Conservation (phyloP, 1,140 invertebrate species). For the Drosophila auraria region DNA sequence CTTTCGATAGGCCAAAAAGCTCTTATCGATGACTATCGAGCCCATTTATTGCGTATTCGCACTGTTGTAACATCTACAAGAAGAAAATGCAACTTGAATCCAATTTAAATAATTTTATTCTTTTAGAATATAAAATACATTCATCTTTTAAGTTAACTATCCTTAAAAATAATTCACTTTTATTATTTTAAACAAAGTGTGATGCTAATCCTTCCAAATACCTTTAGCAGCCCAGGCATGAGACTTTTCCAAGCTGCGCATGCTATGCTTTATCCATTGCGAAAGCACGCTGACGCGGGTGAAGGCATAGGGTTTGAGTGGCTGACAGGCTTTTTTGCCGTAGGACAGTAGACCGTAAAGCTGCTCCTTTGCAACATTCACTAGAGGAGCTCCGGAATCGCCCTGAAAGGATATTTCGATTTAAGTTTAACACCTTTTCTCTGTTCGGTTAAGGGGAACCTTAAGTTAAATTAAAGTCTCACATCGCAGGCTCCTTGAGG, state of each 20-base stretch:
- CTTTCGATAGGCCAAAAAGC: slow-evolving; percentile 11
- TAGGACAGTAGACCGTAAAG: slow-evolving; percentile 62
- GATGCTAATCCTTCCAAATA: background rate
- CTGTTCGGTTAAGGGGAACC: background rate
- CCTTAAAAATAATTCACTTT: background rate
- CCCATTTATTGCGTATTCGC: background rate
- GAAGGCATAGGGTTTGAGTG: slow-evolving; percentile 46
- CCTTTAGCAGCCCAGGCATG: background rate
- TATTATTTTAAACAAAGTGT: background rate
- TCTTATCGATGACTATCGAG: background rate
- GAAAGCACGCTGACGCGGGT: slow-evolving; percentile 47
- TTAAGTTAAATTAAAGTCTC: background rate
- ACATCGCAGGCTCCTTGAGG: slow-evolving; percentile 61
- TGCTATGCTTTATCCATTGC: slow-evolving; percentile 47
- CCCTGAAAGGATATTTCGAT: slow-evolving; percentile 36
- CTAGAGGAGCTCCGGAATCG: slow-evolving; percentile 63
- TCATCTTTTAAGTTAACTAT: background rate
- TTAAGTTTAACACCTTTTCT: background rate
- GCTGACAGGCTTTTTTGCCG: slow-evolving; percentile 42
- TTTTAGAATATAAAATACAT: background rate
- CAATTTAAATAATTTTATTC: background rate
- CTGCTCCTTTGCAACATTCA: slow-evolving; percentile 9
- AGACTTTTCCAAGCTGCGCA: background rate
- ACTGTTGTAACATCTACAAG: background rate
- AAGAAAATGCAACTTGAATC: background rate